phyloP scores from a whole-genome alignment of 92 coral and sea anemone species.

The Micromussa lordhowensis region DNA sequence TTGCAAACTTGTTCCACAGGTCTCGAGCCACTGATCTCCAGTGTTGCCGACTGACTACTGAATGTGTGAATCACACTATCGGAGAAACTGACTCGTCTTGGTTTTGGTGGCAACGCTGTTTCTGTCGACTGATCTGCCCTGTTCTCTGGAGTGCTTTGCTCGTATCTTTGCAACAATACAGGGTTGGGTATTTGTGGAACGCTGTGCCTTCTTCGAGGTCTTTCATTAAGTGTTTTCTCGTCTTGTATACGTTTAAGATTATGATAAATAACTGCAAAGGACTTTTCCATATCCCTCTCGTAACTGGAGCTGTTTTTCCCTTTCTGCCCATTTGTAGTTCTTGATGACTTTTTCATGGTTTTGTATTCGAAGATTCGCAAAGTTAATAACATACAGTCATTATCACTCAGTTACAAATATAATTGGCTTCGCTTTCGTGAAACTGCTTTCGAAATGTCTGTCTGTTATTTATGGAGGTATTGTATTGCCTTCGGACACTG shows the following conservation, averaged over 20 bases:
- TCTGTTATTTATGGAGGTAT: background rate
- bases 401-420: background rate
- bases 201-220: conserved; percentile 15
- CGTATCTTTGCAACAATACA: background rate
- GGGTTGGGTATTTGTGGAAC: conserved; percentile 12
- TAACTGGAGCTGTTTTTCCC: conserved; percentile 16
- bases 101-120: background rate
- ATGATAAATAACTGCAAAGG: conserved; percentile 47
- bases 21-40: background rate
- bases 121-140: background rate
- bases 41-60: background rate
- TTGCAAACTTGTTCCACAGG: background rate
- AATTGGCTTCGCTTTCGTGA: background rate
- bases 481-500: background rate
- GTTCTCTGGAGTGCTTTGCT: background rate
- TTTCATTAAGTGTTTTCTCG: background rate
- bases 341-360: conserved; percentile 8
- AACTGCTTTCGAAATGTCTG: background rate
- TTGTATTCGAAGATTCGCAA: background rate
- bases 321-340: background rate
- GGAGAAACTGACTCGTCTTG: conserved; percentile 27
- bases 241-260: conserved; percentile 43
- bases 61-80: background rate
- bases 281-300: conserved; percentile 35
- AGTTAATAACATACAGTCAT: background rate